Conservation (phyloP, 2,113 vertebrate species). For the Tragelaphus strepsiceros region DNA sequence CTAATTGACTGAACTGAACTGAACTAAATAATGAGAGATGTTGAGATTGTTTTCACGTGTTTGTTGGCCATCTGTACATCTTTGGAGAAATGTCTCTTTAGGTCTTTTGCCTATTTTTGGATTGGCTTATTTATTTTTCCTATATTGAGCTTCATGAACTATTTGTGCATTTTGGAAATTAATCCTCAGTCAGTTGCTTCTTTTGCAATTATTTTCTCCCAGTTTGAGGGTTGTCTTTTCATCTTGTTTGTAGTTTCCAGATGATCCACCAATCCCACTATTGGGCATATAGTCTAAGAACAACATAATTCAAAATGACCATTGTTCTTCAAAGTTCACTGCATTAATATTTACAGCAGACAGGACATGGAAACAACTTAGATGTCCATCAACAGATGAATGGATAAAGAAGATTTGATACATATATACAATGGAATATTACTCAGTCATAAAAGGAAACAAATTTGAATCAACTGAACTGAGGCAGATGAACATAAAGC, state of each 20-base stretch:
- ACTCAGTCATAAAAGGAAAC: neutral
- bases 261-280: neutral
- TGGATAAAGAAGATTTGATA: neutral
- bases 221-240: neutral
- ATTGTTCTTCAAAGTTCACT: neutral
- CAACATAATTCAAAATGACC: neutral
- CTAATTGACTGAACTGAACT: neutral
- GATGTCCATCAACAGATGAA: neutral
- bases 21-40: neutral
- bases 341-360: neutral
- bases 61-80: neutral
- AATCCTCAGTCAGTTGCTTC: neutral
- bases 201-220: neutral
- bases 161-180: neutral
- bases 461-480: neutral
- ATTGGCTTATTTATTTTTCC: neutral
- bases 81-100: neutral
- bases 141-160: neutral
- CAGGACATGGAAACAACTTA: neutral
- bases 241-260: neutral
- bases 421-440: neutral
- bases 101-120: neutral
- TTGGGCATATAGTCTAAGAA: neutral
- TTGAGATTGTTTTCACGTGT: neutral
- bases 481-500: neutral